Evolutionary conservation across 2,888 invertebrate genomes (phyloP).

Genomic region (Acronicta psi): DNA sequence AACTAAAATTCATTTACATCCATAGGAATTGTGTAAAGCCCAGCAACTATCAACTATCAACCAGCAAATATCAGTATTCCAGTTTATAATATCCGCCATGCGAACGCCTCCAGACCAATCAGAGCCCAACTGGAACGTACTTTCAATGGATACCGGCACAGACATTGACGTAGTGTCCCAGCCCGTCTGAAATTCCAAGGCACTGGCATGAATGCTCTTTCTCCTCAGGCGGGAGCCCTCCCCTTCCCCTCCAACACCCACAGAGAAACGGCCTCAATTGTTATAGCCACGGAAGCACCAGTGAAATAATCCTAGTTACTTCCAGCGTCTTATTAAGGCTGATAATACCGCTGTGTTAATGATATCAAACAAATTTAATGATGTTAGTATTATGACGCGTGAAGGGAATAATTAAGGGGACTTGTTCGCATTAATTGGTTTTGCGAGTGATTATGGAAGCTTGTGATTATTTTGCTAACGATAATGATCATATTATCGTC

Average conservation of each 20-base stretch:
- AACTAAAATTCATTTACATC: too few relatives aligned
- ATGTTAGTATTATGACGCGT: constrained; percentile 41
- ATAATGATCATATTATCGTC: constrained; percentile 18
- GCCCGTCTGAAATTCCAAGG: constrained; percentile 50
- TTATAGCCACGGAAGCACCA: constrained; percentile 48
- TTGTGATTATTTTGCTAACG: constrained; percentile 8
- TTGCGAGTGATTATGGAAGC: constrained; percentile 25
- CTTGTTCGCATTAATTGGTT: constrained; percentile 27
- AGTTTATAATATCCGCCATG: constrained; percentile 12
- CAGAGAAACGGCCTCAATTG: constrained; percentile 47
- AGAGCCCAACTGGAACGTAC: constrained; percentile 41
- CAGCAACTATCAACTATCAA: too few relatives aligned
- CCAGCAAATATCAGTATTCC: background rate
- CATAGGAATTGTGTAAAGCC: too few relatives aligned
- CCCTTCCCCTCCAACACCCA: constrained; percentile 26
- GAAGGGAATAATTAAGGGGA: constrained; percentile 37
- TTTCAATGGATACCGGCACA: constrained; percentile 42
- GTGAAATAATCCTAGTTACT: constrained; percentile 49
- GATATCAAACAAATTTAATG: constrained; percentile 52
- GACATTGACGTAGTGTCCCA: constrained; percentile 39
- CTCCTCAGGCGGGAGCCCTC: constrained; percentile 19
- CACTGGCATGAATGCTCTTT: constrained; percentile 51
- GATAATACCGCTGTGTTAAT: constrained; percentile 39
- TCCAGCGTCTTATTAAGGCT: constrained; percentile 39
- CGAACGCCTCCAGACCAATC: constrained; percentile 38